Conservation (phyloP, 2,888 invertebrate species). For the Folsomia candida region DNA sequence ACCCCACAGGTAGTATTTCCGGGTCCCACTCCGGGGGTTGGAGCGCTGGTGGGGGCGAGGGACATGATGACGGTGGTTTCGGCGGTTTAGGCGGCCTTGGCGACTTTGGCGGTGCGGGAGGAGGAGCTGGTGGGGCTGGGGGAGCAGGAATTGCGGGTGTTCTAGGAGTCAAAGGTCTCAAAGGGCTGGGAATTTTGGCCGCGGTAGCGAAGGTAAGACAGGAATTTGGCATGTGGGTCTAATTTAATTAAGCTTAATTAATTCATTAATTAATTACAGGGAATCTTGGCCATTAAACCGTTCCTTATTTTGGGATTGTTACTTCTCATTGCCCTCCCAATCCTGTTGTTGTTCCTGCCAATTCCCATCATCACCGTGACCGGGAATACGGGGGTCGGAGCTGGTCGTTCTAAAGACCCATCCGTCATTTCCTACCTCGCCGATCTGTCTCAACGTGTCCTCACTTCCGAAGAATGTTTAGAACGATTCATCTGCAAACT, state of each 20-base stretch:
- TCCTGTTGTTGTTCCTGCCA: slow-evolving; percentile 43
- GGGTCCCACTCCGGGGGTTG: not conserved
- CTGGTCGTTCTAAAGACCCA: slow-evolving; percentile 15
- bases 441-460: slow-evolving; percentile 41
- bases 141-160: no score
- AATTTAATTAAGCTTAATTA: not conserved
- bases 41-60: not conserved
- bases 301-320: slow-evolving; percentile 43
- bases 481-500: slow-evolving; percentile 48
- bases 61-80: slow-evolving; percentile 14
- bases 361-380: slow-evolving; percentile 47
- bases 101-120: slow-evolving; percentile 30
- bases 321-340: slow-evolving; percentile 40
- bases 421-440: slow-evolving; percentile 31
- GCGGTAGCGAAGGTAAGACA: slow-evolving; percentile 33
- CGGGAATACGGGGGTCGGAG: not conserved
- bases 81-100: slow-evolving; percentile 29
- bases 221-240: no score
- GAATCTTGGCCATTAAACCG: slow-evolving; percentile 41
- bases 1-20: slow-evolving; percentile 20
- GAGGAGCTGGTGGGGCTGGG: slow-evolving; percentile 26
- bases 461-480: slow-evolving; percentile 47
- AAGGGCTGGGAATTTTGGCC: slow-evolving; percentile 28
- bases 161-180: no score
- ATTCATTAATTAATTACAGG: slow-evolving; percentile 13